Conservation (phyloP, 2,797 vertebrate species). For the Chromobotia macracanthus region DNA sequence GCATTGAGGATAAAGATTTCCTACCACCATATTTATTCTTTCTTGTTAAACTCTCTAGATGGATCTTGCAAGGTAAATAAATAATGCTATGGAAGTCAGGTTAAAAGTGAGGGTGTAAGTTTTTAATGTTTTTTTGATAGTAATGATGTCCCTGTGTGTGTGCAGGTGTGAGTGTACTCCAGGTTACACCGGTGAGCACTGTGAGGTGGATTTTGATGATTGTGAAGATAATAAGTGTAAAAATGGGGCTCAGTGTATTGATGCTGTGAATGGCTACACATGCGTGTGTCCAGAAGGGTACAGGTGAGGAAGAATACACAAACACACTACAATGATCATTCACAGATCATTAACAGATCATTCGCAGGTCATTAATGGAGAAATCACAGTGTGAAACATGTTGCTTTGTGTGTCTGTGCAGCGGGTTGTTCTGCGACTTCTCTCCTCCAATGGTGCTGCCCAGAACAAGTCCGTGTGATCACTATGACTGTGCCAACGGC, state of each 20-base stretch:
- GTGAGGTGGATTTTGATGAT: constrained; percentile 90
- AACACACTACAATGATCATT: not conserved
- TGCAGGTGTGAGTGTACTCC: constrained; percentile 94
- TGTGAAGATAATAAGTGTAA: constrained; percentile 96
- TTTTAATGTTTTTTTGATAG: not conserved
- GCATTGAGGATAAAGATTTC: no score
- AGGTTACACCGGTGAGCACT: constrained; percentile 91
- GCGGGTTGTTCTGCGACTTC: constrained; percentile 94
- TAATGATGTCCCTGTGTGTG: constrained; percentile 25
- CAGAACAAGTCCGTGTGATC: constrained; percentile 94
- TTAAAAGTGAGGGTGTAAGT: not conserved
- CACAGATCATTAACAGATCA: constrained; percentile 11
- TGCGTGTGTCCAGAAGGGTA: constrained; percentile 92
- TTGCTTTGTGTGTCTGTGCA: constrained; percentile 59
- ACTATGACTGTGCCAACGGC: constrained; percentile 92
- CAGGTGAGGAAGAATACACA: constrained; percentile 77
- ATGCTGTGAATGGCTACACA: constrained; percentile 92
- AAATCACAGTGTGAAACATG: not conserved
- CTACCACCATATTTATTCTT: no score
- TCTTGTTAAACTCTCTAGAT: no score
- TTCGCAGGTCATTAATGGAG: not conserved
- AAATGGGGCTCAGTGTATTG: constrained; percentile 91
- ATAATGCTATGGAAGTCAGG: not conserved
- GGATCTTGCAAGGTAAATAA: no score
- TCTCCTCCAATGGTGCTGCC: constrained; percentile 95